Conservation (phyloP, 2,888 invertebrate species). For the Argyresthia albistria region DNA sequence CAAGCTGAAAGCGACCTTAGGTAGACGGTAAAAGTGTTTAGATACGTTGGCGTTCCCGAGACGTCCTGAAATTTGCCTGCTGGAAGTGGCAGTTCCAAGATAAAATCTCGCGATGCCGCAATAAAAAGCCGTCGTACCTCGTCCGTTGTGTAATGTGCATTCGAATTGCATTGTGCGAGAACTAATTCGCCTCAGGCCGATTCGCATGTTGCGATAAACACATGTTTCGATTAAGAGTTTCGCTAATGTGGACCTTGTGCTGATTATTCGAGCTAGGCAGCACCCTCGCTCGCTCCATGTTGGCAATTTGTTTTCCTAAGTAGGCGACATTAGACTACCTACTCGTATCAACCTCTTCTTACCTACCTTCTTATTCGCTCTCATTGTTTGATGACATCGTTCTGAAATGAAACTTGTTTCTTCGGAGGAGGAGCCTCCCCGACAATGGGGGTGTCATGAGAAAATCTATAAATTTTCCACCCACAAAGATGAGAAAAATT, state of each 20-base stretch:
- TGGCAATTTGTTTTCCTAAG: background rate
- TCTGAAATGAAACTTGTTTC: background rate
- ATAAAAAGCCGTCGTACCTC: constrained; percentile 70
- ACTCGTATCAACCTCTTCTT: no score
- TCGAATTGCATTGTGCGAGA: constrained; percentile 73
- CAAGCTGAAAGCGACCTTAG: constrained; percentile 35
- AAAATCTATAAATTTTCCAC: no score
- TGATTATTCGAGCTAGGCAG: constrained; percentile 12
- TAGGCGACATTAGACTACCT: background rate
- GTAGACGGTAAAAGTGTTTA: constrained; percentile 40
- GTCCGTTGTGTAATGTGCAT: constrained; percentile 73
- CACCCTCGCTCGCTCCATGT: background rate
- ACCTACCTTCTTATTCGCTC: no score
- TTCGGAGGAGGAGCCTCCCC: no score
- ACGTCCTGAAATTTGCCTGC: constrained; percentile 68
- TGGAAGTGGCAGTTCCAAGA: constrained; percentile 71
- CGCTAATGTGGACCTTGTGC: constrained; percentile 37
- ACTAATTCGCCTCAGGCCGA: constrained; percentile 71
- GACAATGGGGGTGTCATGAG: no score
- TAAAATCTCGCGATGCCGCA: constrained; percentile 72
- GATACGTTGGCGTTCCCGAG: constrained; percentile 28
- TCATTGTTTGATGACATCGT: background rate
- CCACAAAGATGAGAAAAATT: background rate
- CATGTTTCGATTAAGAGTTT: constrained; percentile 64
- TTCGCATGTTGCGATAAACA: constrained; percentile 70